These are phyloP conservation scores for Vireo griseus DNA, from an alignment of 2,797 vertebrate species.

Conservation along the genomic window DNA sequence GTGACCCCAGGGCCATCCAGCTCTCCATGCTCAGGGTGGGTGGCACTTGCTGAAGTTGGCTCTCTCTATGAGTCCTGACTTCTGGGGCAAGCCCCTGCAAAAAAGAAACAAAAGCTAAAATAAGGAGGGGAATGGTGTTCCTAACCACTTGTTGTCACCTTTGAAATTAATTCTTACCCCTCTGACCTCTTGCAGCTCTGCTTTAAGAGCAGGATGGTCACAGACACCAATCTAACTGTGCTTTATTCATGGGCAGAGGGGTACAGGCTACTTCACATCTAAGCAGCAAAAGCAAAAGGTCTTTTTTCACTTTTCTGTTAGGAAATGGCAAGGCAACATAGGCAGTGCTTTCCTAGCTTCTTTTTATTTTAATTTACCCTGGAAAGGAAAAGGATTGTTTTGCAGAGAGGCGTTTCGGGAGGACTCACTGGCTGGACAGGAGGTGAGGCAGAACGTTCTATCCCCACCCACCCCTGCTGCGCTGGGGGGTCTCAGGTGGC, in stretches of 20 bases:
- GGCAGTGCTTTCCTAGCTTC: not conserved
- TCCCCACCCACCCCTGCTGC: not conserved
- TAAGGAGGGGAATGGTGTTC: not conserved
- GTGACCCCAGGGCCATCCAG: not conserved
- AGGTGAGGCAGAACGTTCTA: not conserved
- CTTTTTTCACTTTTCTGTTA: not conserved
- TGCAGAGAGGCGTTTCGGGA: not conserved
- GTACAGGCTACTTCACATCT: not conserved
- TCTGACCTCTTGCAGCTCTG: not conserved
- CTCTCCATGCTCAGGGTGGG: accelerated
- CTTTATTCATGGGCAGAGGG: not conserved
- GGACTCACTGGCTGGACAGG: not conserved
- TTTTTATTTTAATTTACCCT: not conserved
- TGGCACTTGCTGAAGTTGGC: not conserved
- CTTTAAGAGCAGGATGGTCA: not conserved
- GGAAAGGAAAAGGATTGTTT: not conserved
- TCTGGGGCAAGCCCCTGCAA: not conserved
- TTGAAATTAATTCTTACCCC: not conserved
- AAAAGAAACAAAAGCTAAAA: not conserved
- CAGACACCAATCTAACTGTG: not conserved
- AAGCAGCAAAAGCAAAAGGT: not conserved
- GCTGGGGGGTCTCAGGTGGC: not conserved
- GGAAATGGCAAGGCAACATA: not conserved
- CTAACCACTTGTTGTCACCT: not conserved
- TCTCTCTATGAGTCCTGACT: not conserved